Evolutionary conservation across 2,888 invertebrate genomes (phyloP), one percentile per base, ranked within the genome.

Genomic region (Suillia variegata): DNA sequence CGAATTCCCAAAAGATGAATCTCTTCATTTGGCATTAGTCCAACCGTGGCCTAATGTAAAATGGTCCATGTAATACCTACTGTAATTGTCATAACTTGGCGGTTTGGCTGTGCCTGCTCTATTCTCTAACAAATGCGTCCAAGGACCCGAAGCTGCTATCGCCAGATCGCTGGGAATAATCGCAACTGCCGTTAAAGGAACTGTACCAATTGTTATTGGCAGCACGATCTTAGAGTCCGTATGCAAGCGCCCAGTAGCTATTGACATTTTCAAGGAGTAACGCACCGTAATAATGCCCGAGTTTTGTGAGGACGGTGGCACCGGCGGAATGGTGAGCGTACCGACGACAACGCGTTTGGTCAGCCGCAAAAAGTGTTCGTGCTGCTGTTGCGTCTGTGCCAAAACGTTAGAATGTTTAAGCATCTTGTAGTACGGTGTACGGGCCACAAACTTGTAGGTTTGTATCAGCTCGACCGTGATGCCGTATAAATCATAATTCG

Each of bases 401-500:
- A 76, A 61, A 0, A 21, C 54, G 17, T 66, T 66, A 2, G 49
- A 54, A 33, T 54, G 60, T 1, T 50, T 52, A 1, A 58, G 62
- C 1, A 56, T 45, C 21, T 71, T 70, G 4, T 53, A 0, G 1
- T 12, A 8, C 0, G 75, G 77, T 1, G 62, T 26, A 1, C 22
- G 56, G 3, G 77, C 71, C 1, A 2, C 58, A 33, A 71, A 76
- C 12, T 59, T 60, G 21, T 66, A 69, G 3, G 33, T 26, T 48
- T 74, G 74, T 12, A 64, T 53, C 1, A 75, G 56, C 10, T 64
- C 54, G 1, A 74, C 10, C 6, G 62, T 49, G 38, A 72, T 66
- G 22, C 72, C 71, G 0, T 64, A 21, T 33, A 73, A 34, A 38
- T 74, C 75, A 21, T 68, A 67, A 12, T 63, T 61, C 69, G 87